phyloP scores from a whole-genome alignment of 2,888 invertebrate genomes.

The Labia minor region DNA sequence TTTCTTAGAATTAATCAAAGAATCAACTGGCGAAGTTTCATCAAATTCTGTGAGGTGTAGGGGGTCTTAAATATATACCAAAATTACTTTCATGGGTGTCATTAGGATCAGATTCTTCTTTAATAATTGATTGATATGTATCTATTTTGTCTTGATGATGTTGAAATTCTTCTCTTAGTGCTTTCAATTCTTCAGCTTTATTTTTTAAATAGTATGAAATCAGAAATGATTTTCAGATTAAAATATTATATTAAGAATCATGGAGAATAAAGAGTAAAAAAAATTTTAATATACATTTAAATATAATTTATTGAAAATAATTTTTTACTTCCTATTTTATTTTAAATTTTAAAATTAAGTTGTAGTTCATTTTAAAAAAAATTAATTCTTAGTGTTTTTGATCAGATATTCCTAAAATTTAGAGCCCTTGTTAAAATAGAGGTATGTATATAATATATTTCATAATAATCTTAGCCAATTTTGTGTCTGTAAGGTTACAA shows the following conservation, averaged over 20 bases:
- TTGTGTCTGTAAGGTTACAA: no score
- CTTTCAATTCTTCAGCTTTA: conserved; percentile 61
- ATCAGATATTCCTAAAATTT: no score
- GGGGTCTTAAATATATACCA: background rate
- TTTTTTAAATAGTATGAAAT: conserved; percentile 28
- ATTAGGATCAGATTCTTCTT: conserved; percentile 49
- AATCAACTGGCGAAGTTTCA: no score
- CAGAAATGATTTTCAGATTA: no score
- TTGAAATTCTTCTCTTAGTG: conserved; percentile 75
- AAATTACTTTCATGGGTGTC: conserved; percentile 56
- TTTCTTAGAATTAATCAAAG: no score
- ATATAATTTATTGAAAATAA: background rate
- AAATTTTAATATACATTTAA: background rate
- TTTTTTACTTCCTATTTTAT: background rate
- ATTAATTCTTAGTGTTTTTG: no score
- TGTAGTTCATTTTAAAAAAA: background rate
- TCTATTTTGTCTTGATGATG: conserved; percentile 91
- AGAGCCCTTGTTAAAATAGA: no score
- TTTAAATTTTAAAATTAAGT: background rate
- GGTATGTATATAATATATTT: no score
- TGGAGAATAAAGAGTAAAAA: background rate
- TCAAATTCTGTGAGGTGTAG: no score
- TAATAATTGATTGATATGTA: conserved; percentile 70
- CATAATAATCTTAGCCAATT: no score
- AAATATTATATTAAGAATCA: no score